A percentile compares a stretch with the other conserved stretches of the same genome.
phyloP scores from a whole-genome alignment of 2,888 invertebrate genomes.

The Scaptomyza cyrtandrae region DNA sequence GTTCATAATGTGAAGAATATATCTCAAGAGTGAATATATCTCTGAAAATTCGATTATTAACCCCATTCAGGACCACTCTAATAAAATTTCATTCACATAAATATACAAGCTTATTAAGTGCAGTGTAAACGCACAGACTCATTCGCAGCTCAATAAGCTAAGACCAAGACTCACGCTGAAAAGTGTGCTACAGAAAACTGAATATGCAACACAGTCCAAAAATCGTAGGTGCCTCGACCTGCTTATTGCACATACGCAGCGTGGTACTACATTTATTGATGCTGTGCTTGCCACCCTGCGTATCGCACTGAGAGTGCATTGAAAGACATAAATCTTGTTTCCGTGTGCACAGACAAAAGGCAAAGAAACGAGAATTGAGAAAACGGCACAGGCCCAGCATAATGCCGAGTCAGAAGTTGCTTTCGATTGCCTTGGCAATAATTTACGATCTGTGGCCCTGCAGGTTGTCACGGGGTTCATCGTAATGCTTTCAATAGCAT shows the following conservation, averaged over 20 bases:
- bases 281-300: slow-evolving; percentile 20
- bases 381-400: slow-evolving; percentile 4
- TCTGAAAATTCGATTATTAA: not conserved
- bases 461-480: slow-evolving; percentile 55
- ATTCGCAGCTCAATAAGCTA: slow-evolving; percentile 42
- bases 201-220: slow-evolving; percentile 31
- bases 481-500: slow-evolving; percentile 61
- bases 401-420: slow-evolving; percentile 37
- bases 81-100: no score
- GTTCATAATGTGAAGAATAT: no score
- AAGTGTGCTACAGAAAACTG: slow-evolving; percentile 33
- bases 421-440: slow-evolving; percentile 56
- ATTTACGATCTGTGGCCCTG: slow-evolving; percentile 53
- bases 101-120: slow-evolving; percentile 17
- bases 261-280: slow-evolving; percentile 62
- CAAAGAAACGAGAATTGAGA: slow-evolving; percentile 4
- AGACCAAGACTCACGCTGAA: slow-evolving; percentile 29
- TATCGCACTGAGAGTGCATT: slow-evolving; percentile 26
- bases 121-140: slow-evolving; percentile 3
- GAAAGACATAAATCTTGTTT: slow-evolving; percentile 61
- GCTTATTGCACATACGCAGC: slow-evolving; percentile 61
- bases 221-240: slow-evolving; percentile 22
- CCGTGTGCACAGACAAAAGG: slow-evolving; percentile 25
- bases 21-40: no score
- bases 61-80: no score